These are phyloP conservation scores for Nipponia nippon DNA, from an alignment of 2,113 vertebrate species.

Conservation along the genomic window DNA sequence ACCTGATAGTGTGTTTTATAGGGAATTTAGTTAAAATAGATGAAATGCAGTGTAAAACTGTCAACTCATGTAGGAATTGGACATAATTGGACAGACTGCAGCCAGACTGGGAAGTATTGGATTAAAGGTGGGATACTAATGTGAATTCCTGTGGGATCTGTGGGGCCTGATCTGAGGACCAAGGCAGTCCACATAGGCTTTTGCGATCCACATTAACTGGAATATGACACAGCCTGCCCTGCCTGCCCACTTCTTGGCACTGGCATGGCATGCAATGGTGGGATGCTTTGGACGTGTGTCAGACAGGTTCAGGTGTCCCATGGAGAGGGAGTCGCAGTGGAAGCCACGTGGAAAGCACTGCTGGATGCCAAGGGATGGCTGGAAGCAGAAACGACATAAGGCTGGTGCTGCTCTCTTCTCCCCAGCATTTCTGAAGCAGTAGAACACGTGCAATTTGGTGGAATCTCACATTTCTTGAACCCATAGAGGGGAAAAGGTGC, in stretches of 20 bases:
- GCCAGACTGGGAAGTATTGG: not conserved
- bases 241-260: not conserved
- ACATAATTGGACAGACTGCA: not conserved
- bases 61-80: not conserved
- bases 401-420: not conserved
- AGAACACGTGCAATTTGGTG: not conserved
- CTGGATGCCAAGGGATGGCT: fast-evolving
- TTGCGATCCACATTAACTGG: not conserved
- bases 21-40: not conserved
- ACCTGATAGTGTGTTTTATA: not conserved
- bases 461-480: not conserved
- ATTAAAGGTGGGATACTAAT: not conserved
- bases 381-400: not conserved
- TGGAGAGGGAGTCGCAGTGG: not conserved
- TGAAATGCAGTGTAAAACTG: not conserved
- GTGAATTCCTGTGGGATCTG: not conserved
- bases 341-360: not conserved
- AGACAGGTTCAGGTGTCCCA: not conserved
- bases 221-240: not conserved
- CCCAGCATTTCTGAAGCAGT: not conserved
- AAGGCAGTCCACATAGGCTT: not conserved
- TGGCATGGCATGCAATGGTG: fast-evolving
- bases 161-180: not conserved
- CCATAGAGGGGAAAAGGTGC: not conserved
- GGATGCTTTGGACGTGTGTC: not conserved